Conservation (phyloP, 2,797 vertebrate species). For the Tapirus indicus region DNA sequence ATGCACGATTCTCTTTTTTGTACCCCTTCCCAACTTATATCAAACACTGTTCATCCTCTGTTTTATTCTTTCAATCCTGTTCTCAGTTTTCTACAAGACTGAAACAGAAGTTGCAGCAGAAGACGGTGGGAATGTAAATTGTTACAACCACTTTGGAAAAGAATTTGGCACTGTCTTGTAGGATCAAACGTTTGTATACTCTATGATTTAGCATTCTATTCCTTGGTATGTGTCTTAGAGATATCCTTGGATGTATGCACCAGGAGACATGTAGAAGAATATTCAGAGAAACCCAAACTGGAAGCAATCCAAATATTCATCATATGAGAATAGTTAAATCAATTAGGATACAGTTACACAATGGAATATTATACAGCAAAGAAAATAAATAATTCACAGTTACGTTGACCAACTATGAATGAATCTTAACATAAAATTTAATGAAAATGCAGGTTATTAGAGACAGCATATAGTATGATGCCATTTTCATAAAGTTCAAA, state of each 20-base stretch:
- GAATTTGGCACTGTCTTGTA: not conserved
- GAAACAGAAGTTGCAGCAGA: not conserved
- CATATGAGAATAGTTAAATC: not conserved
- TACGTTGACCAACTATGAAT: not conserved
- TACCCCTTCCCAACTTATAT: not conserved
- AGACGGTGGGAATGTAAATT: not conserved
- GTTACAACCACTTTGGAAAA: not conserved
- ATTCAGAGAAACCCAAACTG: not conserved
- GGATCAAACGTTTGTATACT: not conserved
- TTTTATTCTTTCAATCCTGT: not conserved
- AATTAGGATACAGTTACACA: not conserved
- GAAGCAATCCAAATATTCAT: not conserved
- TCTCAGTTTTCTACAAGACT: not conserved
- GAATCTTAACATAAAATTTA: conserved; percentile 16
- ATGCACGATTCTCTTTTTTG: not conserved
- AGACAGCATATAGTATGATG: not conserved
- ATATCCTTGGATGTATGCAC: not conserved
- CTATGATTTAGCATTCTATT: not conserved
- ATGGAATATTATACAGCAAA: not conserved
- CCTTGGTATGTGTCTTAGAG: not conserved
- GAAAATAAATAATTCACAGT: not conserved
- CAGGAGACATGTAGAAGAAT: not conserved
- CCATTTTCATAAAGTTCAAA: not conserved
- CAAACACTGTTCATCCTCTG: not conserved
- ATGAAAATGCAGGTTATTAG: not conserved